Evolutionary conservation across 2,797 vertebrate species (phyloP).

Genomic region (Buceros bicornis): DNA sequence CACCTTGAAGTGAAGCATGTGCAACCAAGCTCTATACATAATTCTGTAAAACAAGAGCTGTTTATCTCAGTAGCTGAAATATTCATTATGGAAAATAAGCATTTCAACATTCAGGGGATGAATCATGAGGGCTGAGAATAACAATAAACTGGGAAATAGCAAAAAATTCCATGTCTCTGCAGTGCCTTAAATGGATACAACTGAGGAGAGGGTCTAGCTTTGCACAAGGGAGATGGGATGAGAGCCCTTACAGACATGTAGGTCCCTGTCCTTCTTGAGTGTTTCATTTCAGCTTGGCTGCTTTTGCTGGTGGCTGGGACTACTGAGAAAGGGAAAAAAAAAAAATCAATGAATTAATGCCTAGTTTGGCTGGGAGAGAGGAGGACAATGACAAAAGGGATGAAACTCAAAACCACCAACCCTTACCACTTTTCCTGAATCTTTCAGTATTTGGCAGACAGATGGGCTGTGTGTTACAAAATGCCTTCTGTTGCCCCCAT

Average conservation of each 20-base stretch:
- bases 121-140: slow-evolving; percentile 22
- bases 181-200: not conserved
- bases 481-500: not conserved
- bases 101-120: slow-evolving; percentile 30
- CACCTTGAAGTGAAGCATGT: slow-evolving; percentile 16
- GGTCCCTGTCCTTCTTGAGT: not conserved
- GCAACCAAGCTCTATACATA: slow-evolving; percentile 24
- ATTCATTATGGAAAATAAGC: slow-evolving; percentile 53
- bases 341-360: too few relatives aligned
- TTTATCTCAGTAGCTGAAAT: slow-evolving; percentile 59
- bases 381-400: not conserved
- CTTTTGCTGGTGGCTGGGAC: not conserved
- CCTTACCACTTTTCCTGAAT: not conserved
- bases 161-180: not conserved
- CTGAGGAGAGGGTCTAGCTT: not conserved
- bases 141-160: not conserved
- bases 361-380: not conserved
- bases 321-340: not conserved
- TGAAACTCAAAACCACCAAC: not conserved
- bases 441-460: not conserved
- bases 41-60: slow-evolving; percentile 48
- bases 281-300: not conserved
- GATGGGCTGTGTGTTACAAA: not conserved
- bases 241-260: not conserved
- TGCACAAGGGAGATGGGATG: not conserved